Conservation (phyloP, 2,888 invertebrate genomes). For the Nephrotoma guestfalica region DNA sequence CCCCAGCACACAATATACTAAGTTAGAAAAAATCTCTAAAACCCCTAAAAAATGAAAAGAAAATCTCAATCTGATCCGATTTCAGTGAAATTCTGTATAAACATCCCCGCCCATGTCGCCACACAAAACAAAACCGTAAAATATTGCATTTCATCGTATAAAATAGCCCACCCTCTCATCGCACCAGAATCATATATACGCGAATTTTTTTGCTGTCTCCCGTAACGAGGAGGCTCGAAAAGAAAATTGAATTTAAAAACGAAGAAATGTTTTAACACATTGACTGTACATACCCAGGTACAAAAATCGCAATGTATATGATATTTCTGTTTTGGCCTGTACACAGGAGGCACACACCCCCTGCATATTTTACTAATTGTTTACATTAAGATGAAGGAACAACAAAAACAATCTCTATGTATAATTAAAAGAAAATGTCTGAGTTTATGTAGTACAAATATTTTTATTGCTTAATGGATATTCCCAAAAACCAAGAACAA, state of each 20-base stretch:
- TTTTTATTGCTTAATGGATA: neutral
- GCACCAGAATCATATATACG: neutral
- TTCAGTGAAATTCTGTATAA: neutral
- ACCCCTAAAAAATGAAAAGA: neutral
- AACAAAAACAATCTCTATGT: neutral
- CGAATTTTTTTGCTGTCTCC: neutral
- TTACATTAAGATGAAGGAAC: neutral
- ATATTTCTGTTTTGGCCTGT: neutral
- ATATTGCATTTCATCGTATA: neutral
- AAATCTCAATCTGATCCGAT: neutral
- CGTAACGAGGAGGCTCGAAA: neutral
- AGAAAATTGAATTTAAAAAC: neutral
- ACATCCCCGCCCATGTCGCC: neutral
- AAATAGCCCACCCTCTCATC: neutral
- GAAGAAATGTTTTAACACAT: neutral
- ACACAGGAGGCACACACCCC: neutral
- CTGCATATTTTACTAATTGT: neutral
- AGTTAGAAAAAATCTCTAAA: neutral
- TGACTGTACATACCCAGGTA: neutral
- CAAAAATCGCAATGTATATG: neutral
- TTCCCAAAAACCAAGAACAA: neutral
- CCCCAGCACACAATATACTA: neutral
- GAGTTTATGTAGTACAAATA: neutral
- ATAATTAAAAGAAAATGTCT: neutral
- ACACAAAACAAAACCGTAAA: neutral